These are phyloP conservation scores for Linyphia triangularis DNA, from an alignment of 2,888 invertebrate species.

Conservation along the genomic window DNA sequence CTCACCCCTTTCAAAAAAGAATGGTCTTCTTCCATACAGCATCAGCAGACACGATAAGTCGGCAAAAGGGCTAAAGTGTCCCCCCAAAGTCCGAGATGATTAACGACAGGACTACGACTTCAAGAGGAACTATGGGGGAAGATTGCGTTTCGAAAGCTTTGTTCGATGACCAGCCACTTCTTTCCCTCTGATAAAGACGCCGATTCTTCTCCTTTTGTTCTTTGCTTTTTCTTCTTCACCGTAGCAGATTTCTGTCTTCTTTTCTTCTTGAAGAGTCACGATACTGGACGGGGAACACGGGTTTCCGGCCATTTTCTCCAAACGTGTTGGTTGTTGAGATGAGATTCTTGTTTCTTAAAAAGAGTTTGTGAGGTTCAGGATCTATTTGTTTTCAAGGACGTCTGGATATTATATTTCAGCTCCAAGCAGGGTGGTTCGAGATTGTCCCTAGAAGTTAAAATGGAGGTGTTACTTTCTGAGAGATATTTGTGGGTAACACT, in stretches of 20 bases:
- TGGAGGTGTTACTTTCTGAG: too few relatives aligned
- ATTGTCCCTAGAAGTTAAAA: too few relatives aligned
- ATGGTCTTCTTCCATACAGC: not conserved
- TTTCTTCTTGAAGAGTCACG: conserved; percentile 8
- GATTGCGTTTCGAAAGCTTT: conserved; percentile 69
- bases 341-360: too few relatives aligned
- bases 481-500: too few relatives aligned
- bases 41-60: not conserved
- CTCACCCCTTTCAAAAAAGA: not conserved
- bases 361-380: too few relatives aligned
- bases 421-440: too few relatives aligned
- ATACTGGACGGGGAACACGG: not conserved
- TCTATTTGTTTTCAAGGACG: too few relatives aligned
- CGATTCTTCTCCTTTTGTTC: conserved; percentile 15
- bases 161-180: conserved; percentile 59
- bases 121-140: conserved; percentile 7
- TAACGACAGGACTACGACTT: not conserved
- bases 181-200: conserved; percentile 48
- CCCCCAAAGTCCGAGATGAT: conserved; percentile 4
- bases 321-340: not conserved
- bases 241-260: not conserved
- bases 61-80: not conserved
- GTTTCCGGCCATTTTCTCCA: not conserved
- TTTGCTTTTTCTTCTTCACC: not conserved
- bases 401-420: too few relatives aligned